Percentiles rank a stretch among this genome's conserved stretches.
phyloP scores from a whole-genome alignment of 2,888 invertebrate species.

The Chymomyza amoena region DNA sequence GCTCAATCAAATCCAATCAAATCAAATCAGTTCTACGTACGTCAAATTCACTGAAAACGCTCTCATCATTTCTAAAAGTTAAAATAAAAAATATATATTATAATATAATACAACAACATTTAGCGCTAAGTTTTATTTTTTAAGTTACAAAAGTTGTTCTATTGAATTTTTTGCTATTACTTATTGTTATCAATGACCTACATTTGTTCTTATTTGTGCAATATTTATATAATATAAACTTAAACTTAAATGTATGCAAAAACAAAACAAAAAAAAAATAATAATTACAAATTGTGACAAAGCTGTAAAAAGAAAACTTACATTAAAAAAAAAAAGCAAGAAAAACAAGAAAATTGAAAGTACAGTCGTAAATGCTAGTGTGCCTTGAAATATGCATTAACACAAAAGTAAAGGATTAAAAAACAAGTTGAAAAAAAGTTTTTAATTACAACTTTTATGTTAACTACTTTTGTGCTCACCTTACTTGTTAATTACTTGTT shows the following conservation, averaged over 20 bases:
- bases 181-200: slow-evolving; percentile 59
- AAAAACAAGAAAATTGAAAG: slow-evolving; percentile 47
- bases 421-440: slow-evolving; percentile 28
- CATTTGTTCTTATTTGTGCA: slow-evolving; percentile 68
- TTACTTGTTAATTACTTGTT: slow-evolving; percentile 12
- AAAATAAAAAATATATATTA: slow-evolving; percentile 2
- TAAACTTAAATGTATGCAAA: slow-evolving; percentile 34
- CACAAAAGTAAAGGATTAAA: slow-evolving; percentile 41
- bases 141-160: slow-evolving; percentile 63
- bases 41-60: slow-evolving; percentile 69
- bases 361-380: slow-evolving; percentile 74
- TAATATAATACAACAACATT: slow-evolving; percentile 19
- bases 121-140: slow-evolving; percentile 51
- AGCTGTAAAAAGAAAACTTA: slow-evolving; percentile 29
- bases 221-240: slow-evolving; percentile 63
- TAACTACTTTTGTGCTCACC: slow-evolving; percentile 17
- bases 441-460: slow-evolving; percentile 38
- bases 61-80: slow-evolving; percentile 49
- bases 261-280: slow-evolving; percentile 36
- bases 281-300: slow-evolving; percentile 49
- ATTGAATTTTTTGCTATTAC: slow-evolving; percentile 46
- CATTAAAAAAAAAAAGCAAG: slow-evolving; percentile 39
- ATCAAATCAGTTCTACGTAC: slow-evolving; percentile 16
- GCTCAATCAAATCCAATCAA: slow-evolving; percentile 31
- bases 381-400: slow-evolving; percentile 74